Evolutionary conservation across 2,797 vertebrate species (phyloP).

Genomic region (Parauchenoglanis ngamensis): DNA sequence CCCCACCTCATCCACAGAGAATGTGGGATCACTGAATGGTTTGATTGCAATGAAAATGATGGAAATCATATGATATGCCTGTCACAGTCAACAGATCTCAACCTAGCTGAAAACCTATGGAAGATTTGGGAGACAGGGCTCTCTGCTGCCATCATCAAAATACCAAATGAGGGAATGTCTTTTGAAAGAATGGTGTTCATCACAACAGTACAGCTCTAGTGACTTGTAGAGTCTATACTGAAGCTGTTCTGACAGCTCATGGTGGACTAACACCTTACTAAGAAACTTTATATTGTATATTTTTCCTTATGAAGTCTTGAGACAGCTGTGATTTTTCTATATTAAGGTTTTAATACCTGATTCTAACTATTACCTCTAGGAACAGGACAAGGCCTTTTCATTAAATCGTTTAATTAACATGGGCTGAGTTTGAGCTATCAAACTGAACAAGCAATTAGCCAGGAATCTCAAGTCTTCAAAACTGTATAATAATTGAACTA

Average conservation of each 20-base stretch:
- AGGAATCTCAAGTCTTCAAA: conserved; percentile 1
- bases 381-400: background rate
- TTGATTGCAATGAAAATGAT: background rate
- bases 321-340: background rate
- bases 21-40: background rate
- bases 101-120: background rate
- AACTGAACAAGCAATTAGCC: background rate
- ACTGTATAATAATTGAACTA: background rate
- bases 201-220: background rate
- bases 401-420: conserved; percentile 3
- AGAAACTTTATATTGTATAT: background rate
- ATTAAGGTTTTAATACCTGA: background rate
- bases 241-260: background rate
- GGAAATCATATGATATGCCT: background rate
- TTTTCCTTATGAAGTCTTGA: background rate
- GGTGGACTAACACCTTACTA: background rate
- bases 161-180: background rate
- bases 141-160: background rate
- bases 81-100: background rate
- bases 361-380: background rate
- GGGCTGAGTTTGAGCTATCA: background rate
- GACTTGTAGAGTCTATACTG: background rate
- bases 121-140: background rate
- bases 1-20: background rate
- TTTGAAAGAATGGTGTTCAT: background rate